Conservation (phyloP, 2,113 vertebrate species). For the Sardina pilchardus region DNA sequence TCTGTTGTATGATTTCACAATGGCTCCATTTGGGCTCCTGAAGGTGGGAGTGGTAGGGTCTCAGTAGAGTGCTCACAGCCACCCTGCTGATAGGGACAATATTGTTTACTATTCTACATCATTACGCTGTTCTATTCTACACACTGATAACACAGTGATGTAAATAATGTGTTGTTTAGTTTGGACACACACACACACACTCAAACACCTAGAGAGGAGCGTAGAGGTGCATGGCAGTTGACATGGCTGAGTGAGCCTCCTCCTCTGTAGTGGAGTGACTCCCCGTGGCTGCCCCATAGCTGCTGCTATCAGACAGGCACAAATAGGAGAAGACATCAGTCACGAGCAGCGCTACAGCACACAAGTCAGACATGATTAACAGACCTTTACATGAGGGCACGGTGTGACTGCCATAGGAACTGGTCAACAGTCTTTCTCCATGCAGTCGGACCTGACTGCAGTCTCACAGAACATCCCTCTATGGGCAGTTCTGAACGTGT, state of each 20-base stretch:
- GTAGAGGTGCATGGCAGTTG: neutral
- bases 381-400: neutral
- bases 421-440: neutral
- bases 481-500: no score
- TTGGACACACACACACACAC: neutral
- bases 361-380: neutral
- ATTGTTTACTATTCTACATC: neutral
- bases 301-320: neutral
- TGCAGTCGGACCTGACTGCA: neutral
- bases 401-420: neutral
- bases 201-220: neutral
- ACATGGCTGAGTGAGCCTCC: neutral
- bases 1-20: neutral
- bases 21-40: neutral
- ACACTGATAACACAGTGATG: neutral
- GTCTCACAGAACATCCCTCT: neutral
- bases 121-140: neutral
- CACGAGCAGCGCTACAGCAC: neutral
- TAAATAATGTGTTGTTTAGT: neutral
- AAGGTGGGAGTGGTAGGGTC: neutral
- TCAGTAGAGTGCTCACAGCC: neutral
- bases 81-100: neutral
- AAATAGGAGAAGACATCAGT: neutral
- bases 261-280: neutral
- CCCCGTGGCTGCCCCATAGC: neutral